Base-by-base conservation (phyloP, 2,797 vertebrate genomes). In the Crocidura indochinensis region DNA sequence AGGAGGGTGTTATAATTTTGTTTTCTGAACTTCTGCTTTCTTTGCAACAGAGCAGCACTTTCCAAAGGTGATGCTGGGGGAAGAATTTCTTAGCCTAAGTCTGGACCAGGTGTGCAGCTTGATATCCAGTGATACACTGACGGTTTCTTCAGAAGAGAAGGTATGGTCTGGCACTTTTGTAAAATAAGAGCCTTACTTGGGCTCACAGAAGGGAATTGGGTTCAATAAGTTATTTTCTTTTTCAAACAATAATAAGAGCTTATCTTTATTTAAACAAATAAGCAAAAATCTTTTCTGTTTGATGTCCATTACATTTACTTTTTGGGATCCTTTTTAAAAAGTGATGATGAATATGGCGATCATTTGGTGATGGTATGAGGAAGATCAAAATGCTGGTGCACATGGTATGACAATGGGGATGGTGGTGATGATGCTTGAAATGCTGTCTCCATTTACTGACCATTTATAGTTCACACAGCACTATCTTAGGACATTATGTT, bases 81-180 rank as follows among this genome's bases (percentile, higher is more conserved):
- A 99, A 97, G 99, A 99, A 98, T 99, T 99, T 97, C 98, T 99
- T 97, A 98, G 98, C 88, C 98, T 99, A 89, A 99, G 98, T 94
- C 98, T 99, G 97, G 99, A 99, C 98, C 99, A 99, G 96, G 99
- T 99, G 92, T 99, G 99, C 98, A 98, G 98, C 97, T 98, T 99
- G 96, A 99, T 99, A 97, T 98, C 99, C 95, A 99, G 99, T 47
- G 99, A 99, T 97, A 99, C 99, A 96, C 98, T 99, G 94, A 99
- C 99, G 0, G 99, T 99, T 87, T 98, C 99, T 95, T 99, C 99
- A 12, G 99, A 99, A 96, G 99, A 99, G 97, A 99, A 99, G 99
- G 99, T 99, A 98, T 71, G 95, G 94, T 82, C 8, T 7, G 75
- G 27, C 12, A 14, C 64, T 38, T 31, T 6, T 68, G 53, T 38